phyloP scores from a whole-genome alignment of 1,140 invertebrate species.

The Anthonomus grandis region DNA sequence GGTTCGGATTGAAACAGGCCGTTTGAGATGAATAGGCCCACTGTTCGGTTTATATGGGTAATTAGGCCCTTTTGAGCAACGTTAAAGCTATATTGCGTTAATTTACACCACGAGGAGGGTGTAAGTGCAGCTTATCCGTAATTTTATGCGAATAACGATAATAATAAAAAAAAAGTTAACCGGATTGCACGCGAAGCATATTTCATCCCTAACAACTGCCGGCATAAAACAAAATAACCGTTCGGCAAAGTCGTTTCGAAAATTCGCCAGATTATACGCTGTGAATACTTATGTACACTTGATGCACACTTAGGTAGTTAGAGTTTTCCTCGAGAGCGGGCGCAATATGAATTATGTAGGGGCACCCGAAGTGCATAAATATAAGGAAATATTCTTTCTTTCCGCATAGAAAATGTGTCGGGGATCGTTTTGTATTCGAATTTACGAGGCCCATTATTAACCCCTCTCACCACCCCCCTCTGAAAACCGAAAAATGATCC shows the following conservation, averaged over 20 bases:
- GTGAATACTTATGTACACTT: neutral
- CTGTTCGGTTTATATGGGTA: neutral
- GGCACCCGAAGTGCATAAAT: neutral
- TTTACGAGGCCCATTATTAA: too few relatives aligned
- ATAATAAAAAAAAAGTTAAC: neutral
- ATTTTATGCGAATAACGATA: neutral
- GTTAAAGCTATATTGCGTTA: too few relatives aligned
- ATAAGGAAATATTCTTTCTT: neutral
- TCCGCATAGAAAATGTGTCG: too few relatives aligned
- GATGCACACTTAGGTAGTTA: neutral
- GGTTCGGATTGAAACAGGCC: neutral
- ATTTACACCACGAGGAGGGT: too few relatives aligned
- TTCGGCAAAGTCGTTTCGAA: neutral
- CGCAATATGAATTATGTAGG: neutral
- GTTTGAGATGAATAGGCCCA: neutral
- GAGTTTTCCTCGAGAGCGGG: neutral
- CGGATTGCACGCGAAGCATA: too few relatives aligned
- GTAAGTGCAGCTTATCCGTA: neutral
- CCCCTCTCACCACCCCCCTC: neutral
- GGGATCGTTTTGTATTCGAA: too few relatives aligned
- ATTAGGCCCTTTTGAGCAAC: neutral
- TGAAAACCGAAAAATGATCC: neutral
- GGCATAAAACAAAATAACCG: too few relatives aligned
- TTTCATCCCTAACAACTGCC: too few relatives aligned
- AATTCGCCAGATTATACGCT: neutral